Conservation (phyloP, 2,797 vertebrate genomes). For the Crossoptilon crossoptilon region DNA sequence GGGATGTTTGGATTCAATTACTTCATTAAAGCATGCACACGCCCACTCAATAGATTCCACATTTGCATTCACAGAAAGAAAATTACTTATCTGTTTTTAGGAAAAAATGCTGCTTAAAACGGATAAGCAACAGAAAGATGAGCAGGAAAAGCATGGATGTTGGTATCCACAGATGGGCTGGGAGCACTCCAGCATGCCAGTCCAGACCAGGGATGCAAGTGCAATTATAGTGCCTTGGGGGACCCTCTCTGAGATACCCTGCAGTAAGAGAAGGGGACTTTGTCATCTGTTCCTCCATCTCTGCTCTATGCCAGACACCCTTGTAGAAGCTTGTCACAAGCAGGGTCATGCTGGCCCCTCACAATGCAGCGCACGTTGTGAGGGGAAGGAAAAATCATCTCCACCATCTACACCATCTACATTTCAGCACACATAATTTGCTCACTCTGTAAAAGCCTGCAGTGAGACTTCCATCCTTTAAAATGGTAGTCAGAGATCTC, state of each 20-base stretch:
- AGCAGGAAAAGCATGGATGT: not conserved
- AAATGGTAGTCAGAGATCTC: not conserved
- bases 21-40: conserved; percentile 41
- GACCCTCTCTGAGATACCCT: not conserved
- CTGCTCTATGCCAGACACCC: not conserved
- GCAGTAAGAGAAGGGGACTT: not conserved
- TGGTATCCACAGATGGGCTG: not conserved
- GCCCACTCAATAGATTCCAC: conserved; percentile 37
- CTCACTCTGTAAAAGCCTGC: not conserved
- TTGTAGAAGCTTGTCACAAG: fast-evolving
- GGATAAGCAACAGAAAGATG: not conserved
- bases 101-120: not conserved
- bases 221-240: not conserved
- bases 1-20: conserved; percentile 61
- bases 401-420: not conserved
- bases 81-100: not conserved
- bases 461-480: not conserved
- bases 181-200: not conserved
- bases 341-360: not conserved
- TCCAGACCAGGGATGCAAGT: not conserved
- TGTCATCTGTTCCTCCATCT: not conserved
- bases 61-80: conserved; percentile 39
- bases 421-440: conserved; percentile 17
- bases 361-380: not conserved
- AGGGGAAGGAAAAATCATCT: not conserved